Conservation (phyloP, 2,113 vertebrate genomes). For the Hiodon tergisus region DNA sequence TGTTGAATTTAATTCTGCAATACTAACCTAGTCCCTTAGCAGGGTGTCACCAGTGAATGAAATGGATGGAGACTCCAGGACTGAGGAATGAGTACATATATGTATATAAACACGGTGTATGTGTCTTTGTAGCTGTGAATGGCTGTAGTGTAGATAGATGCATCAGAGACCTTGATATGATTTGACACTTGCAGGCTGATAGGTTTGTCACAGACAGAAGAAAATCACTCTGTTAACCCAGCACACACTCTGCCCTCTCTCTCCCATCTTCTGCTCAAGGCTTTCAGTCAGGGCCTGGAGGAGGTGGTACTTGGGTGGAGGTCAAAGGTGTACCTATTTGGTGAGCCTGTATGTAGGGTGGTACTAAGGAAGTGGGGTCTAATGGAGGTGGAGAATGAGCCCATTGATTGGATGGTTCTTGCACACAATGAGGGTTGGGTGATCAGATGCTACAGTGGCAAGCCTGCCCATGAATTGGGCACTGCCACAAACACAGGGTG, state of each 20-base stretch:
- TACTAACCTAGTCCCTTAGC: constrained; percentile 21
- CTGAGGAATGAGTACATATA: constrained; percentile 32
- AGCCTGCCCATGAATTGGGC: too few species aligned
- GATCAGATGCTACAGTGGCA: too few species aligned
- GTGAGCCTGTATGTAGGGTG: too few species aligned
- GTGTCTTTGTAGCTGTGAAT: constrained; percentile 38
- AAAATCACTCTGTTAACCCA: constrained; percentile 41
- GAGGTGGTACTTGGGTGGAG: too few species aligned
- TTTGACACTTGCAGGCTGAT: constrained; percentile 9
- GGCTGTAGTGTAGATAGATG: constrained; percentile 29
- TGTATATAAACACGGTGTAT: constrained; percentile 20
- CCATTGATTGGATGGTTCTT: too few species aligned
- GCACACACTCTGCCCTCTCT: constrained; percentile 17
- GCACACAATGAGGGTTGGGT: too few species aligned
- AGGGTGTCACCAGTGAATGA: constrained; percentile 2
- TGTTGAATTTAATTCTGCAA: constrained; percentile 3
- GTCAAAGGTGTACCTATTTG: too few species aligned
- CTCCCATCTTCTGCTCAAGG: background rate
- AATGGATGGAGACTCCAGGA: background rate
- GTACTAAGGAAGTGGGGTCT: too few species aligned
- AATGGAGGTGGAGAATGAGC: too few species aligned
- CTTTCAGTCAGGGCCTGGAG: too few species aligned
- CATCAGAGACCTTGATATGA: constrained; percentile 10
- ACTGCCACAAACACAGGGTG: too few species aligned
- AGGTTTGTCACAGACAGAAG: constrained; percentile 27